Conservation (phyloP, 2,113 vertebrate genomes). For the Gulo gulo region DNA sequence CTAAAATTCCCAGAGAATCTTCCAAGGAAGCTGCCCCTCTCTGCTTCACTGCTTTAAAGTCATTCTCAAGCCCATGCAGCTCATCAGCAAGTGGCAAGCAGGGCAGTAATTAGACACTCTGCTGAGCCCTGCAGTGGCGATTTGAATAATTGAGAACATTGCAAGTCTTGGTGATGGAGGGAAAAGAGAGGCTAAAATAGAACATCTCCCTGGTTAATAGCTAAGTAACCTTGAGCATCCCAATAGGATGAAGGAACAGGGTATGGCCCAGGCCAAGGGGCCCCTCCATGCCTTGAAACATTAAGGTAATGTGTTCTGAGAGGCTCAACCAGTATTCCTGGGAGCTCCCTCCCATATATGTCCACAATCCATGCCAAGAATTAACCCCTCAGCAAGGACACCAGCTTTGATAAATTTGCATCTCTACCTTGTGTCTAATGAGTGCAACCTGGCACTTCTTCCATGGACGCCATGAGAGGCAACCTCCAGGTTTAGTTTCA, state of each 20-base stretch:
- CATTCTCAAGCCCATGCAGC: neutral
- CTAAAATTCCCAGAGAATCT: neutral
- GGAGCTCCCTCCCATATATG: neutral
- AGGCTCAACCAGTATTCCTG: neutral
- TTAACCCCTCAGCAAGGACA: no score
- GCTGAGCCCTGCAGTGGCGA: neutral
- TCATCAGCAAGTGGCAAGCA: neutral
- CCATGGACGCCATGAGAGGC: rapidly evolving
- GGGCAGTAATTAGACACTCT: constrained; percentile 49
- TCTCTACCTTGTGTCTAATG: neutral
- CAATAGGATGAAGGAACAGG: neutral
- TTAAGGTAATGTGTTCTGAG: neutral
- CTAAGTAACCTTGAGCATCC: constrained; percentile 22
- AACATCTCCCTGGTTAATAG: neutral
- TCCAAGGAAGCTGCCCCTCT: neutral
- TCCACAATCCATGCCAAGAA: neutral
- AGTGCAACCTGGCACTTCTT: neutral
- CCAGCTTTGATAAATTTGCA: neutral
- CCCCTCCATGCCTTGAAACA: neutral
- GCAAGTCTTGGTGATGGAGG: neutral
- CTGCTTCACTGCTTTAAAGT: constrained; percentile 1
- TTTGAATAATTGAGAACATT: constrained; percentile 39
- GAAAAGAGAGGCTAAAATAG: neutral
- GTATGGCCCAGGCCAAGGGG: neutral
- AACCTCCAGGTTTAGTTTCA: neutral